Conservation (phyloP, 2,797 vertebrate genomes). For the Rhynchonycteris naso region DNA sequence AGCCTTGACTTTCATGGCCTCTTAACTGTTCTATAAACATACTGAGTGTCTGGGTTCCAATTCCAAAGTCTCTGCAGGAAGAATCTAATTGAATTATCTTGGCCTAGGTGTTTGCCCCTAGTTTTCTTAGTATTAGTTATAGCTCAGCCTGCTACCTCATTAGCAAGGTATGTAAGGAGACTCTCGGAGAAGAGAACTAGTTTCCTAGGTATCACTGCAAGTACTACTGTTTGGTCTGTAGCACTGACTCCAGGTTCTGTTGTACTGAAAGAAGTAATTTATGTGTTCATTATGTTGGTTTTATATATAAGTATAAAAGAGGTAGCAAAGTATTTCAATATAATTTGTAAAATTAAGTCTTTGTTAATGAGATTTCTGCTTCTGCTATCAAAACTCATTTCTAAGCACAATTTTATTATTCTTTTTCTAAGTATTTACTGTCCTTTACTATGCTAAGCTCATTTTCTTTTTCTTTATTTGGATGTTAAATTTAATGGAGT, state of each 20-base stretch:
- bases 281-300: neutral
- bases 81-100: neutral
- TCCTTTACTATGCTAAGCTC: neutral
- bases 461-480: neutral
- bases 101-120: neutral
- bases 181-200: neutral
- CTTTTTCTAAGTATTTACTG: neutral
- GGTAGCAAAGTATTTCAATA: neutral
- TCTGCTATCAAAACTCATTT: neutral
- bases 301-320: neutral
- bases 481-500: no score
- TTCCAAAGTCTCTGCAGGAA: neutral
- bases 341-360: neutral
- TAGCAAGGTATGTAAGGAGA: neutral
- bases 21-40: neutral
- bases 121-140: neutral
- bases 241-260: neutral
- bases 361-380: neutral
- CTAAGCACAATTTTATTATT: slow-evolving; percentile 11
- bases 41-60: neutral
- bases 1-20: neutral
- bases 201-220: neutral
- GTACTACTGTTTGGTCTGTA: neutral
- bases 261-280: neutral
- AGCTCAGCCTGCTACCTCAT: neutral